Evolutionary conservation across 2,888 invertebrate species (phyloP), one percentile per base, ranked within the genome.

Genomic region (Bellardia bayeri): DNA sequence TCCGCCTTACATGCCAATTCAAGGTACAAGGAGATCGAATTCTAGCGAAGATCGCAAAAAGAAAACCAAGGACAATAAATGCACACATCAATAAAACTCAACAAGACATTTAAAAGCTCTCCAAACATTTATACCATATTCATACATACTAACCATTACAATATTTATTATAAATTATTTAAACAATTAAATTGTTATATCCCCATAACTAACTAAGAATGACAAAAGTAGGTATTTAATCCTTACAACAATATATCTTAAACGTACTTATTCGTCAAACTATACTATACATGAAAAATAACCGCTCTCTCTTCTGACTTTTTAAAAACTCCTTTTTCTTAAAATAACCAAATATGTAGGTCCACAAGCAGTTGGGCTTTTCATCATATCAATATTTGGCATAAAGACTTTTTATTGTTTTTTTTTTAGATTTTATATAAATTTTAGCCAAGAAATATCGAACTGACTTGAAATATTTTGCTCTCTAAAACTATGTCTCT

Each of bases 1-100:
- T 61, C 96, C 96, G 8, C 96, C 96, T 80, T 96, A 97, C 91
- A 96, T 97, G 96, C 96, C 96, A 69, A 96, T 97, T 90, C 96
- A 96, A 92, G 96, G 96, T 69, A 96, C 96, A 90, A 94, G 96
- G 86, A 94, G 96, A 90, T 94, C 95, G n/a, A 95, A 95, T 86
- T 94, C 95, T 85, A 95, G 95, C 90, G 96, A 96, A 91, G 95
- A 95, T 87, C 95, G 95, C 90, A 94, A 95, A 87, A 94, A 94
- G 90, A 94, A 94, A 84, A 94, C 94, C 78, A 94, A 95, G 93
- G 95, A 96, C 90, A 87, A 75, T 66, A 94, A 95, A 83, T 96
- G 96, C 92, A 95, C 95, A 89, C 95, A 95, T 90, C 96, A 96
- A 91, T 96, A 93, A 93, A 87, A 42, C 14, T 45, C 23, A 23